phyloP scores from a whole-genome alignment of 2,113 vertebrate genomes.

The Seriola quinqueradiata region DNA sequence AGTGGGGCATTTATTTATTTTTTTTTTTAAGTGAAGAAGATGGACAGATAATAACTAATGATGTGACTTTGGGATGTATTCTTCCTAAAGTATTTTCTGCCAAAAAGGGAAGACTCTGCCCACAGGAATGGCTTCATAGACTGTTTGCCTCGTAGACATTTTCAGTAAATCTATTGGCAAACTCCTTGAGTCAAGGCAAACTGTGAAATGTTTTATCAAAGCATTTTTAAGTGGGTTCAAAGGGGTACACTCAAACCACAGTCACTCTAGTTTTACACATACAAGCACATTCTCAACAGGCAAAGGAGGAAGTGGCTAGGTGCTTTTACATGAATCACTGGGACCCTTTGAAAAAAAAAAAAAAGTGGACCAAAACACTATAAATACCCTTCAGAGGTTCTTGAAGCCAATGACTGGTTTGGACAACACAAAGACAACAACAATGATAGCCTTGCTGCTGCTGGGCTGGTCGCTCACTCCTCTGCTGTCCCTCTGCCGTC shows the following conservation, averaged over 20 bases:
- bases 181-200: neutral
- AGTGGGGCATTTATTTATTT: neutral
- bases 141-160: neutral
- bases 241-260: slow-evolving; percentile 52
- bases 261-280: slow-evolving; percentile 25
- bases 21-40: neutral
- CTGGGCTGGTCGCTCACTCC: slow-evolving; percentile 54
- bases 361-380: slow-evolving; percentile 38
- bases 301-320: slow-evolving; percentile 78
- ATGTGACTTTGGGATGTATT: neutral
- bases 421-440: slow-evolving; percentile 58
- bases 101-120: neutral
- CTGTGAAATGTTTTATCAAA: slow-evolving; percentile 13
- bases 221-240: slow-evolving; percentile 28
- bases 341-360: slow-evolving; percentile 32
- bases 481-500: slow-evolving; percentile 59
- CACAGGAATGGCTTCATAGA: neutral
- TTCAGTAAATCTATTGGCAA: neutral
- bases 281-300: slow-evolving; percentile 58
- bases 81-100: slow-evolving; percentile 4
- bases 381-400: slow-evolving; percentile 68
- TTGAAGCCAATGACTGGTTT: slow-evolving; percentile 40
- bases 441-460: slow-evolving; percentile 66
- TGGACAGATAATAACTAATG: neutral
- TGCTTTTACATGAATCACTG: slow-evolving; percentile 83